Evolutionary conservation across 1,140 invertebrate species (phyloP).

Genomic region (Drosophila pallidifrons): DNA sequence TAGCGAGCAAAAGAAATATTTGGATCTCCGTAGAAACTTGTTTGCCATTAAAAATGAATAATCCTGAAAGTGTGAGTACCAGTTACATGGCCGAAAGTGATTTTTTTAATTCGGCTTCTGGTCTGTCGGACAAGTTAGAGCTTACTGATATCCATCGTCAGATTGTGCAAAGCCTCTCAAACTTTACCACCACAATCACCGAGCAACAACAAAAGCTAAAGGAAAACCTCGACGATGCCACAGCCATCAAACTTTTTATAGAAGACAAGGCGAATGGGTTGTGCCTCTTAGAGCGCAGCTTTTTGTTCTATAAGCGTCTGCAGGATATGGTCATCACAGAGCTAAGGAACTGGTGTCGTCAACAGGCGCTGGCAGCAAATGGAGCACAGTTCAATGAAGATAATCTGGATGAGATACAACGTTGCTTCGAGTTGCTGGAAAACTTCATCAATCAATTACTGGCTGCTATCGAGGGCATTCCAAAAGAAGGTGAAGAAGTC

Average conservation of each 20-base stretch:
- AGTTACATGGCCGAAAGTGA: constrained; percentile 60
- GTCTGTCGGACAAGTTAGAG: constrained; percentile 47
- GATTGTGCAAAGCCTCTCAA: constrained; percentile 54
- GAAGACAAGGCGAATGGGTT: constrained; percentile 53
- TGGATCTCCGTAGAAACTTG: constrained; percentile 56
- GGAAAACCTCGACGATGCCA: constrained; percentile 47
- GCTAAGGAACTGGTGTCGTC: constrained; percentile 96
- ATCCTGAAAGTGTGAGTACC: constrained; percentile 35
- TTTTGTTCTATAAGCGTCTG: constrained; percentile 86
- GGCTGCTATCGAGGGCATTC: constrained; percentile 54
- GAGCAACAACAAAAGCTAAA: constrained; percentile 37
- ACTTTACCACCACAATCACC: constrained; percentile 42
- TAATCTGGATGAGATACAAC: constrained; percentile 93
- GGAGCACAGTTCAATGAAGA: constrained; percentile 92
- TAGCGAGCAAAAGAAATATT: too few species aligned
- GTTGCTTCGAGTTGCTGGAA: constrained; percentile 96
- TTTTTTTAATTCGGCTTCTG: constrained; percentile 10
- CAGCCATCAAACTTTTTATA: constrained; percentile 46
- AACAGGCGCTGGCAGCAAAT: constrained; percentile 97
- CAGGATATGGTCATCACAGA: constrained; percentile 95
- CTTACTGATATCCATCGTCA: constrained; percentile 59
- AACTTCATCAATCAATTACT: constrained; percentile 54
- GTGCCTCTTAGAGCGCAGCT: constrained; percentile 48
- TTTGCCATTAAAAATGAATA: constrained; percentile 74
- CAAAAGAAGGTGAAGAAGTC: constrained; percentile 86